Evolutionary conservation across 1,140 invertebrate genomes (phyloP).

Genomic region (Heliconius melpomene): DNA sequence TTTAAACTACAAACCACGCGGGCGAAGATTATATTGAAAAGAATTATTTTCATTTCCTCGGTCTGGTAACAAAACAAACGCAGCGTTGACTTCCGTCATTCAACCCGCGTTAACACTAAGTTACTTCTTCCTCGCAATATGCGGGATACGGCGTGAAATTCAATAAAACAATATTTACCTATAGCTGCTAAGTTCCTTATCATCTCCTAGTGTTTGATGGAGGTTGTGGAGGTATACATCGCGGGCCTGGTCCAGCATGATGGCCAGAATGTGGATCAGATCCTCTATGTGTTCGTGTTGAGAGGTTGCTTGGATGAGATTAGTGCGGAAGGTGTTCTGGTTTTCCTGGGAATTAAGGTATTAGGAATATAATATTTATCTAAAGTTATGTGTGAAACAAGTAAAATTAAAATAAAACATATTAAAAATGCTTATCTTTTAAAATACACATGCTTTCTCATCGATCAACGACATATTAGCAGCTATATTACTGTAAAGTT

Average conservation of each 20-base stretch:
- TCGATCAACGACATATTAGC: no score
- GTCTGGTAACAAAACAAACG: no score
- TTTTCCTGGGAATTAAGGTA: conserved; percentile 57
- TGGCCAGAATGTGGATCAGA: conserved; percentile 83
- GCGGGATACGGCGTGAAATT: not conserved
- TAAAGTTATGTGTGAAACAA: no score
- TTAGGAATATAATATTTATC: no score
- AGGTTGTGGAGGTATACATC: conserved; percentile 75
- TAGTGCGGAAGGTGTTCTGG: conserved; percentile 72
- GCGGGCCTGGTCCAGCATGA: conserved; percentile 84
- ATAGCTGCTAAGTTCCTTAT: conserved; percentile 58
- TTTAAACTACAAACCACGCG: no score
- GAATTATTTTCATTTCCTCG: no score
- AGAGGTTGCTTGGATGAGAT: conserved; percentile 69
- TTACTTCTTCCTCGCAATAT: not conserved
- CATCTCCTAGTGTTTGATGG: conserved; percentile 42
- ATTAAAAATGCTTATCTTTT: no score
- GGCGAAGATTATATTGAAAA: no score
- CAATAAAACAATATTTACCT: conserved; percentile 45
- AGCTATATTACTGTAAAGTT: no score
- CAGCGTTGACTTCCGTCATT: not conserved
- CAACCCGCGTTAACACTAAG: not conserved
- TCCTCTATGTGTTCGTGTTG: conserved; percentile 81
- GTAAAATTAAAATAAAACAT: no score
- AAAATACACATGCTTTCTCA: no score